Evolutionary conservation across 2,888 invertebrate genomes (phyloP).

Genomic region (Mallateleia sp.): DNA sequence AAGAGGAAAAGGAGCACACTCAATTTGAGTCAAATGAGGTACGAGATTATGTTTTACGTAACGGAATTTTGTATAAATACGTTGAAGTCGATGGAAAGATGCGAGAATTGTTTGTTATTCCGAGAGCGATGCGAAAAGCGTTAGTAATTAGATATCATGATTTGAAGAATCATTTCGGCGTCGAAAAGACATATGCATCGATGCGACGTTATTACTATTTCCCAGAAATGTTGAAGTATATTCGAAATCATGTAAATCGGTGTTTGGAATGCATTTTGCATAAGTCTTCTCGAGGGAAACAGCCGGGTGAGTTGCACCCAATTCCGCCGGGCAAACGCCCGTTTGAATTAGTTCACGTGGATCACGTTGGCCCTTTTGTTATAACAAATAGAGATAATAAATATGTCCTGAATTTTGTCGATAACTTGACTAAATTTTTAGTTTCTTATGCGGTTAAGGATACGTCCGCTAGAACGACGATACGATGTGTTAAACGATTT

Average conservation of each 20-base stretch:
- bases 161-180: constrained; percentile 71
- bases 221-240: constrained; percentile 68
- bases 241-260: constrained; percentile 63
- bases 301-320: constrained; percentile 76
- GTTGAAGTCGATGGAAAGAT: no score
- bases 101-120: neutral
- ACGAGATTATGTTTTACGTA: constrained; percentile 16
- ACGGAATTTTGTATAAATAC: neutral
- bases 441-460: constrained; percentile 66
- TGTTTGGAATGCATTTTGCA: constrained; percentile 79
- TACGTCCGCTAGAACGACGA: constrained; percentile 28
- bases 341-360: constrained; percentile 77
- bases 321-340: constrained; percentile 77
- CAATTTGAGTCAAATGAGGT: no score
- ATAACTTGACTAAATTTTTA: constrained; percentile 78
- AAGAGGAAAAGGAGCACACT: neutral
- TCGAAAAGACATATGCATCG: constrained; percentile 62
- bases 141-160: constrained; percentile 69
- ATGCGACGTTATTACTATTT: constrained; percentile 75
- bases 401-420: constrained; percentile 76
- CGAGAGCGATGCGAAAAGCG: constrained; percentile 50
- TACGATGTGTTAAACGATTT: constrained; percentile 59
- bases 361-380: constrained; percentile 79
- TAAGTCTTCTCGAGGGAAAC: constrained; percentile 71
- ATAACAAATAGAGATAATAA: constrained; percentile 61